Evolutionary conservation across 2,113 vertebrate species (phyloP).

Genomic region (Melozone crissalis): DNA sequence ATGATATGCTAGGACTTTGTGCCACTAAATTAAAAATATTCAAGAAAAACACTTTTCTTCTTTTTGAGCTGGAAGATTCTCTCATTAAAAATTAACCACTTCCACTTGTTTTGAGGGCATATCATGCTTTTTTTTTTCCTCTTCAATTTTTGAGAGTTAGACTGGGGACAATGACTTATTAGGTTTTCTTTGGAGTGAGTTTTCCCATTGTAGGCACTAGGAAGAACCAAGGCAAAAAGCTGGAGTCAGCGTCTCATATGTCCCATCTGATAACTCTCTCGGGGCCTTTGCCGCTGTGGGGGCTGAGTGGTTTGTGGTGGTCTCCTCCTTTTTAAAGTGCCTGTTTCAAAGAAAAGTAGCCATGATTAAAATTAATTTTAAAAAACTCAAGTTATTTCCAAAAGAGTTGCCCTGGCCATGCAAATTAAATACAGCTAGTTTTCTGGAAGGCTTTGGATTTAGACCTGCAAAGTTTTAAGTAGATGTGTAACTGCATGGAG

Average conservation of each 20-base stretch:
- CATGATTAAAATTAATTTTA: neutral
- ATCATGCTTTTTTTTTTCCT: slow-evolving; percentile 55
- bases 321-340: slow-evolving; percentile 91
- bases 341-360: slow-evolving; percentile 65
- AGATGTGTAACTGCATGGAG: neutral
- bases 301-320: slow-evolving; percentile 84
- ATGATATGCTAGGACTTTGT: slow-evolving; percentile 68
- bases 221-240: slow-evolving; percentile 91
- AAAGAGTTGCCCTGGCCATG: neutral
- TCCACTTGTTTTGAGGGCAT: slow-evolving; percentile 70
- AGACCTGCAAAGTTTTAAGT: neutral
- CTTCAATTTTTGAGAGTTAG: slow-evolving; percentile 68
- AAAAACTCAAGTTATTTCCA: neutral
- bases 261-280: slow-evolving; percentile 92
- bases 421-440: neutral
- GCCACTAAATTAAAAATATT: slow-evolving; percentile 74
- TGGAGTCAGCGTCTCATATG: slow-evolving; percentile 88
- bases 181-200: slow-evolving; percentile 97
- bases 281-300: slow-evolving; percentile 81
- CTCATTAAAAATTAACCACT: slow-evolving; percentile 61
- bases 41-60: slow-evolving; percentile 67
- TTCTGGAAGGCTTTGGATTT: neutral
- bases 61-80: slow-evolving; percentile 67
- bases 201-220: slow-evolving; percentile 96
- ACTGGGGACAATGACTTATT: slow-evolving; percentile 81